Evolutionary conservation across 2,113 vertebrate genomes (phyloP).

Genomic region (Dinomys branickii): DNA sequence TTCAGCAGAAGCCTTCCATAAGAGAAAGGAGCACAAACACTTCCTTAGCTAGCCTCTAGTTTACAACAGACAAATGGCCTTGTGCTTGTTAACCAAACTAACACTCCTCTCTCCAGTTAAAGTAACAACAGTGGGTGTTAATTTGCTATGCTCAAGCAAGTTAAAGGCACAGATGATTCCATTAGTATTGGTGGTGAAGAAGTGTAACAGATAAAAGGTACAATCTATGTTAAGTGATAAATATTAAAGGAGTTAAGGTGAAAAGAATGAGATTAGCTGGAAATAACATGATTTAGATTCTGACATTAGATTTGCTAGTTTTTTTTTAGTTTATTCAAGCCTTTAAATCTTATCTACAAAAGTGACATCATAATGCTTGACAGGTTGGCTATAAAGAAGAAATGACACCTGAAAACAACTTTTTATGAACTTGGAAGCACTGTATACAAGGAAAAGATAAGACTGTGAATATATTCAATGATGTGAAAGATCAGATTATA

Average conservation of each 20-base stretch:
- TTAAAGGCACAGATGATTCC: constrained; percentile 19
- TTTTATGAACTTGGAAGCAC: not conserved
- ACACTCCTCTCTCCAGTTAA: not conserved
- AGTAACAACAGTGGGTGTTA: not conserved
- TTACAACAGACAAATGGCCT: not conserved
- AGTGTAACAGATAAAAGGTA: not conserved
- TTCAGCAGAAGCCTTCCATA: constrained; percentile 70
- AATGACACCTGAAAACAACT: not conserved
- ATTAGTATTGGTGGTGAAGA: not conserved
- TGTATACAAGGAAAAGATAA: not conserved
- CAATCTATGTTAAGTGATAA: constrained; percentile 3
- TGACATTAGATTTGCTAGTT: not conserved
- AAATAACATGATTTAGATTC: constrained; percentile 2
- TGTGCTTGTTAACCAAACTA: constrained; percentile 17
- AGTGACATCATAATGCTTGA: not conserved
- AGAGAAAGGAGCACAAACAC: constrained; percentile 51
- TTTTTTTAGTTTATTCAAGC: not conserved
- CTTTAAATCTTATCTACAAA: constrained; percentile 9
- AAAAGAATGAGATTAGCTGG: not conserved
- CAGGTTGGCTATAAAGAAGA: not conserved
- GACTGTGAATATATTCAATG: not conserved
- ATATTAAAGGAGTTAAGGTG: not conserved
- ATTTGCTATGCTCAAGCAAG: not conserved
- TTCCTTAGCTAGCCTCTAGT: not conserved
- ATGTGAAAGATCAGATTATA: not conserved